Conservation (phyloP, 2,113 vertebrate genomes). For the Burhinus bistriatus region DNA sequence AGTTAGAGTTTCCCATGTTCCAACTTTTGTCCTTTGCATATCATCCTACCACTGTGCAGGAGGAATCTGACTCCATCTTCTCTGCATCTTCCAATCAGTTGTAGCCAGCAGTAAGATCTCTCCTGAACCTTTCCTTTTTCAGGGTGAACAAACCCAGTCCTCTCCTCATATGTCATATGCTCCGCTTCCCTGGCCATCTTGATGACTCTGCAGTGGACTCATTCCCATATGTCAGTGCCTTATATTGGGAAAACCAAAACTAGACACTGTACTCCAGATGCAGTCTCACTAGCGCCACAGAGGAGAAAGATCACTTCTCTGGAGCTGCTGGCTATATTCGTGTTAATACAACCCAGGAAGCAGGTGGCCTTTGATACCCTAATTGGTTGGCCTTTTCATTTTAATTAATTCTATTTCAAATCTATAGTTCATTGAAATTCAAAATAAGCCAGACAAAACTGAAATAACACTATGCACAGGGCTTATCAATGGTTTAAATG, state of each 20-base stretch:
- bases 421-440: not conserved
- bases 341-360: not conserved
- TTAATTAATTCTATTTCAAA: not conserved
- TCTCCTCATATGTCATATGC: not conserved
- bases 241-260: not conserved
- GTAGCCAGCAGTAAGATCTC: not conserved
- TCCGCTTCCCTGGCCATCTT: not conserved
- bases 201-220: not conserved
- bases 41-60: not conserved
- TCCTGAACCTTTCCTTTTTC: not conserved
- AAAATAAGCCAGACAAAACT: not conserved
- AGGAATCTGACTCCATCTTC: not conserved
- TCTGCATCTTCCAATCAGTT: not conserved
- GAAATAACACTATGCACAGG: not conserved
- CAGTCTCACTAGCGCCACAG: not conserved
- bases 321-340: not conserved
- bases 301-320: not conserved
- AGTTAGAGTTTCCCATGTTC: not conserved
- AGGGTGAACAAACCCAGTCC: not conserved
- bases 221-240: not conserved
- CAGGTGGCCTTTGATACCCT: not conserved
- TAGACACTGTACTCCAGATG: not conserved
- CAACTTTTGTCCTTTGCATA: not conserved
- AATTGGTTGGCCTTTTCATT: not conserved
- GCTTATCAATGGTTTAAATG: not conserved